phyloP scores from a whole-genome alignment of 2,797 vertebrate genomes.

The Haliaeetus albicilla region DNA sequence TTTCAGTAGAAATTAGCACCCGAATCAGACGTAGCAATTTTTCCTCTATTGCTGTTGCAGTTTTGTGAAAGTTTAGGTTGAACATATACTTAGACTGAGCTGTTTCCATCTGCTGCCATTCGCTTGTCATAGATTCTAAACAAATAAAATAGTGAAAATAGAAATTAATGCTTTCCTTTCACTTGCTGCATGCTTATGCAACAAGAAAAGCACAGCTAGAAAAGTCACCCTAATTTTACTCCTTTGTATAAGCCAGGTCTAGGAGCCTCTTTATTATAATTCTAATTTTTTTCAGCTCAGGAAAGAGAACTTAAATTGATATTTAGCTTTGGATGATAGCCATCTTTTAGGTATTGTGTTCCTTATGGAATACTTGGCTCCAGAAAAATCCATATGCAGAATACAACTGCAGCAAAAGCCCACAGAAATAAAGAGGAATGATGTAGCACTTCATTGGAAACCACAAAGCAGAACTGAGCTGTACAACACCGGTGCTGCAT shows the following conservation, averaged over 20 bases:
- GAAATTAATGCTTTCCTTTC: not conserved
- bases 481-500: not conserved
- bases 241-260: not conserved
- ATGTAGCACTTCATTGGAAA: not conserved
- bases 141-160: not conserved
- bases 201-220: not conserved
- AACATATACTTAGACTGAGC: not conserved
- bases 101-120: not conserved
- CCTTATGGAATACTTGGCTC: not conserved
- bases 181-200: not conserved
- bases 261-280: not conserved
- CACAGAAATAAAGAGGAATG: not conserved
- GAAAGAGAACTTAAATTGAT: not conserved
- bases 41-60: not conserved
- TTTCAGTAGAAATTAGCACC: not conserved
- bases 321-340: not conserved
- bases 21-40: not conserved
- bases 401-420: not conserved
- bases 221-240: not conserved
- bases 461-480: not conserved
- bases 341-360: not conserved
- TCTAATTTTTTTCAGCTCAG: not conserved
- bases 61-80: not conserved
- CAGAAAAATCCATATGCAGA: not conserved
- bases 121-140: not conserved